Evolutionary conservation across 1,140 invertebrate species (phyloP).

Genomic region (Arion vulgaris): DNA sequence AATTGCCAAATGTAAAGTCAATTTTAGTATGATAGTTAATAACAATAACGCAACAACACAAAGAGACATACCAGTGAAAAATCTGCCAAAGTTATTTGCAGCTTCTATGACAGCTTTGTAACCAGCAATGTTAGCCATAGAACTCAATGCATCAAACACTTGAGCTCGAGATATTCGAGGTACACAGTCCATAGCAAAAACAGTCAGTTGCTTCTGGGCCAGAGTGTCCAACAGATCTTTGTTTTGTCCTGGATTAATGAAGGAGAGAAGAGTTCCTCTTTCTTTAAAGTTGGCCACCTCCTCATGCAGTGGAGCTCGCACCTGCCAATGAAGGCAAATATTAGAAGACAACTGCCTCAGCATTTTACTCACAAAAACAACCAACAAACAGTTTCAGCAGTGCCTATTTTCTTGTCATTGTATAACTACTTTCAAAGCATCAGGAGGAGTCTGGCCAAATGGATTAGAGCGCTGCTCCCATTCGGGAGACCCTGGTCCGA

Average conservation of each 20-base stretch:
- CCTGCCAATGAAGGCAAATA: slow-evolving; percentile 54
- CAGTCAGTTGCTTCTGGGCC: slow-evolving; percentile 82
- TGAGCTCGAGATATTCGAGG: slow-evolving; percentile 88
- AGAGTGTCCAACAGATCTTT: slow-evolving; percentile 82
- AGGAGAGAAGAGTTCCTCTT: slow-evolving; percentile 84
- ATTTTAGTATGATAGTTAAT: no score
- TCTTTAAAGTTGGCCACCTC: slow-evolving; percentile 82
- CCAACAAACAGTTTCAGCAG: no score
- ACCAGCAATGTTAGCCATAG: slow-evolving; percentile 93
- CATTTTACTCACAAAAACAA: no score
- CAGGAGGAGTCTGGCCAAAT: no score
- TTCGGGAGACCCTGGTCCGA: no score
- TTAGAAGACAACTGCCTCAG: no score
- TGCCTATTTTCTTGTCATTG: no score
- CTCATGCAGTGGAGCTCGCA: slow-evolving; percentile 80
- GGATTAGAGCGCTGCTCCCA: no score
- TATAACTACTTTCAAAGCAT: no score
- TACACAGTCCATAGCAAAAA: slow-evolving; percentile 87
- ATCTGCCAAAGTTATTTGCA: slow-evolving; percentile 89
- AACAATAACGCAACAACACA: no score
- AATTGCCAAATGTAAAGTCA: no score
- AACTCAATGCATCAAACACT: slow-evolving; percentile 92
- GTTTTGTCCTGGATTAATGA: slow-evolving; percentile 90
- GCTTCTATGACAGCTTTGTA: slow-evolving; percentile 92
- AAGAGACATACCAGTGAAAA: slow-evolving; percentile 81